A percentile compares a stretch with the other conserved stretches of the same genome.
phyloP scores from a whole-genome alignment of 2,888 invertebrate species.

The Masnerella sp. region DNA sequence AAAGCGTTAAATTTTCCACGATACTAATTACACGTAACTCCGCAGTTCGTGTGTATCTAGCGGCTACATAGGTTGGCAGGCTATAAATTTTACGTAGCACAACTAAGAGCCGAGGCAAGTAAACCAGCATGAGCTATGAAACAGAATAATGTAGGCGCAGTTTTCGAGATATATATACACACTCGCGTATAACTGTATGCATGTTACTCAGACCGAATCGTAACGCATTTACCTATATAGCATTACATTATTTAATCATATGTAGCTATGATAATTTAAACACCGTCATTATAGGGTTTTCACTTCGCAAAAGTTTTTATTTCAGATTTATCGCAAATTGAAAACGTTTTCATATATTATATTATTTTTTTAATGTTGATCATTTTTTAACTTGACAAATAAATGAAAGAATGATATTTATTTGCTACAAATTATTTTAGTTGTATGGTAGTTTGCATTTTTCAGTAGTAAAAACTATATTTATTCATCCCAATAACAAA shows the following conservation, averaged over 20 bases:
- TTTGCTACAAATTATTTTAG: too few relatives aligned
- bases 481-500: too few relatives aligned
- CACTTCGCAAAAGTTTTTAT: too few relatives aligned
- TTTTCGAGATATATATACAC: constrained; percentile 45
- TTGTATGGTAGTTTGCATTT: too few relatives aligned
- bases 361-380: too few relatives aligned
- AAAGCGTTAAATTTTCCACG: constrained; percentile 66
- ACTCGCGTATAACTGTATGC: constrained; percentile 53
- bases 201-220: constrained; percentile 16
- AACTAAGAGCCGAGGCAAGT: constrained; percentile 63
- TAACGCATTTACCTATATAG: constrained; percentile 21
- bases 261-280: constrained; percentile 25
- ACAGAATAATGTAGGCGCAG: constrained; percentile 67
- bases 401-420: too few relatives aligned
- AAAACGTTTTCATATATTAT: too few relatives aligned
- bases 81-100: constrained; percentile 67
- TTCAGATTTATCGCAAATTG: too few relatives aligned
- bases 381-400: too few relatives aligned
- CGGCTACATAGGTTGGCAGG: constrained; percentile 62
- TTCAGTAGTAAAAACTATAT: too few relatives aligned
- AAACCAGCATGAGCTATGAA: constrained; percentile 67
- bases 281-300: not conserved
- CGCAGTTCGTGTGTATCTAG: constrained; percentile 68
- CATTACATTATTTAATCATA: constrained; percentile 31
- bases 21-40: constrained; percentile 69